Conservation (phyloP, 2,888 invertebrate species). For the Chydorus sphaericus region DNA sequence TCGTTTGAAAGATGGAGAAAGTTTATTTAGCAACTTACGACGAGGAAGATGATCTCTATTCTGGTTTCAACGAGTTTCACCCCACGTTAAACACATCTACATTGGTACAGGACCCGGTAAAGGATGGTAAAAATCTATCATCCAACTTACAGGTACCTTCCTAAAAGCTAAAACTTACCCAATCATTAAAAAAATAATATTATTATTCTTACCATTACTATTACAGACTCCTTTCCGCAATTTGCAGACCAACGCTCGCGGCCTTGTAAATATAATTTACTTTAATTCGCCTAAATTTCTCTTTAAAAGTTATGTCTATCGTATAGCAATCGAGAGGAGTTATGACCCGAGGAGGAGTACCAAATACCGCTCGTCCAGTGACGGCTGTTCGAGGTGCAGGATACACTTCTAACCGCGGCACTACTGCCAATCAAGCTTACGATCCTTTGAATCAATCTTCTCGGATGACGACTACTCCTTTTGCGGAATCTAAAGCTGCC, state of each 20-base stretch:
- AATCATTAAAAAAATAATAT: no score
- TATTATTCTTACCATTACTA: not conserved
- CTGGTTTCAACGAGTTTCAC: not conserved
- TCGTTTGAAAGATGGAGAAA: not conserved
- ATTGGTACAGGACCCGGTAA: not conserved
- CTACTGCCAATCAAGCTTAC: slow-evolving; percentile 27
- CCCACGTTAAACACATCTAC: not conserved
- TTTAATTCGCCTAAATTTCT: no score
- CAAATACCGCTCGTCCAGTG: slow-evolving; percentile 46
- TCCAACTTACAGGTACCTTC: not conserved
- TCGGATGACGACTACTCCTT: slow-evolving; percentile 39
- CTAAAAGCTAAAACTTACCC: no score
- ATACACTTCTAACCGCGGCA: slow-evolving; percentile 58
- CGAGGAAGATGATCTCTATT: slow-evolving; percentile 1
- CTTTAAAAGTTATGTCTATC: no score
- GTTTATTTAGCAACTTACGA: not conserved
- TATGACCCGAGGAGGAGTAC: slow-evolving; percentile 18
- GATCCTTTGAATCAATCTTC: slow-evolving; percentile 24
- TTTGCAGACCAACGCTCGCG: no score
- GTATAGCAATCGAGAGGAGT: slow-evolving; percentile 19
- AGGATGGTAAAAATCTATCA: not conserved
- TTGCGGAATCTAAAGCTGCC: slow-evolving; percentile 51
- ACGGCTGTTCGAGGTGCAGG: slow-evolving; percentile 95
- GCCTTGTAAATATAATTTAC: no score
- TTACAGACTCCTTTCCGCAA: not conserved